Conservation (phyloP, 2,797 vertebrate species). For the Pangasius larnaudii region DNA sequence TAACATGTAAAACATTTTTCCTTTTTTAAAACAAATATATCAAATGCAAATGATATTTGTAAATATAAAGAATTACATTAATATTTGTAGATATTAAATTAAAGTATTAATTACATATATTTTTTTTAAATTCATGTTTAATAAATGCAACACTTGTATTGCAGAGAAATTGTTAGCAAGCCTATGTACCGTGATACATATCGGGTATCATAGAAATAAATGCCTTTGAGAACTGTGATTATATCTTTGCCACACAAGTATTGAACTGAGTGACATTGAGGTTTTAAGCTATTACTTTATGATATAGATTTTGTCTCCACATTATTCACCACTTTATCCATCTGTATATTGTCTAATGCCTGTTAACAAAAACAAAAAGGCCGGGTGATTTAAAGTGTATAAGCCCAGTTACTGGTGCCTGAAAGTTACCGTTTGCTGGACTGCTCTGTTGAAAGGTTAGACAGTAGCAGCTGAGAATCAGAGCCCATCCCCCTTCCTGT, state of each 20-base stretch:
- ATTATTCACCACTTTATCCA: neutral
- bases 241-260: neutral
- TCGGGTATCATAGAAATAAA: neutral
- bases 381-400: neutral
- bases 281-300: neutral
- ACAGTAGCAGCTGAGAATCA: constrained; percentile 67
- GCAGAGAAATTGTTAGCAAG: neutral
- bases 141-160: neutral
- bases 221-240: neutral
- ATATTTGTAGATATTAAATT: neutral
- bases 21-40: neutral
- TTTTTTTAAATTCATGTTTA: neutral
- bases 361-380: neutral
- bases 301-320: neutral
- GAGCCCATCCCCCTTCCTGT: constrained; percentile 57
- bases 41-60: neutral
- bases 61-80: neutral
- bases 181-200: no score
- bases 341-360: neutral
- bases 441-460: constrained; percentile 64
- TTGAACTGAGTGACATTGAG: neutral
- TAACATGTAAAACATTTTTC: neutral
- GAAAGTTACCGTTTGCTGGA: constrained; percentile 43
- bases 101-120: neutral
- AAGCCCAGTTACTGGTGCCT: neutral